These are phyloP conservation scores for Burhinus bistriatus DNA, from an alignment of 2,113 vertebrate species.

Conservation along the genomic window DNA sequence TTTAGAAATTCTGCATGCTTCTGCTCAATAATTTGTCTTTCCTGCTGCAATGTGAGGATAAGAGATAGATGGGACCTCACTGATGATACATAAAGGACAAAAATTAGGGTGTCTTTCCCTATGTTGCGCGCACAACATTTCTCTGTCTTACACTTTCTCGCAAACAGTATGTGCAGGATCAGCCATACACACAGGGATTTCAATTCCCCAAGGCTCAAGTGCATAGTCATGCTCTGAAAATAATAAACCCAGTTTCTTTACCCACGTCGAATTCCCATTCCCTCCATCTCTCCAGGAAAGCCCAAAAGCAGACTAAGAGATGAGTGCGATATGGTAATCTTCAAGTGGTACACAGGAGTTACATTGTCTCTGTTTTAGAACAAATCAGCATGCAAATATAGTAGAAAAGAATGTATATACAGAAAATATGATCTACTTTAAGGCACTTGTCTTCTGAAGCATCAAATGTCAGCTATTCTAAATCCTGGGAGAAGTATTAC, in stretches of 20 bases:
- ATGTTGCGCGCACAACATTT: not conserved
- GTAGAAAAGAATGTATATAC: not conserved
- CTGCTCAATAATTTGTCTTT: not conserved
- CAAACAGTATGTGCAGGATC: not conserved
- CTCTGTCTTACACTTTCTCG: not conserved
- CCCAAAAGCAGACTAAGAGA: not conserved
- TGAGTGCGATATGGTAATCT: not conserved
- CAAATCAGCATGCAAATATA: not conserved
- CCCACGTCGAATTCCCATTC: not conserved
- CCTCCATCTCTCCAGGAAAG: not conserved
- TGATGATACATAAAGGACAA: not conserved
- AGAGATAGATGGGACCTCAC: not conserved
- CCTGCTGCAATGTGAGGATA: not conserved
- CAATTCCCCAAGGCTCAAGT: not conserved
- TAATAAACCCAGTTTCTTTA: not conserved
- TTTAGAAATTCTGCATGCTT: not conserved
- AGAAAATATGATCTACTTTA: not conserved
- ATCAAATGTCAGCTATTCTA: not conserved
- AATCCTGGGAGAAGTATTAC: not conserved
- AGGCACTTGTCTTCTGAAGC: not conserved
- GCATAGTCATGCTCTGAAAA: not conserved
- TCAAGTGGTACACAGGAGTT: not conserved
- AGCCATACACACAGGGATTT: not conserved
- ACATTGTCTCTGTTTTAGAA: not conserved
- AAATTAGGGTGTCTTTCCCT: not conserved